Conservation (phyloP, 2,888 invertebrate genomes). For the Phytoseiulus persimilis region DNA sequence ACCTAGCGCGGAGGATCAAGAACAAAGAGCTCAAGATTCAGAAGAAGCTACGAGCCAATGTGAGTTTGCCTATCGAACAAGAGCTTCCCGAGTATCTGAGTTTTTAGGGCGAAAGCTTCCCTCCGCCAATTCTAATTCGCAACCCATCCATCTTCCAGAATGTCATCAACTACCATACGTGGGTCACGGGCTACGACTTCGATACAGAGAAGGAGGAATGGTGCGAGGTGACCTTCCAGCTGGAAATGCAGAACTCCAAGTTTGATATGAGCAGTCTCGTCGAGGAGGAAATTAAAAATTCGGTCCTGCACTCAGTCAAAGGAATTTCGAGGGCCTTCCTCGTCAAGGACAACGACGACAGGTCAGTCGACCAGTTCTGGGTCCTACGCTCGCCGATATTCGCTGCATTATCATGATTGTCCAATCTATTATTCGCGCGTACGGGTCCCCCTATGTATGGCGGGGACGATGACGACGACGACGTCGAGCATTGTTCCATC, state of each 20-base stretch:
- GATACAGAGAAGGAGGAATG: constrained; percentile 68
- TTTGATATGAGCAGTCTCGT: constrained; percentile 50
- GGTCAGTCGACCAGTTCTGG: constrained; percentile 16
- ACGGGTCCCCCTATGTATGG: no score
- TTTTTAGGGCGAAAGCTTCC: neutral
- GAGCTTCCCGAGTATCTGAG: neutral
- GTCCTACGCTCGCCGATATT: constrained; percentile 22
- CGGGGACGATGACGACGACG: no score
- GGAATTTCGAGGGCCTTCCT: constrained; percentile 76
- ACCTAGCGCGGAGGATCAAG: neutral
- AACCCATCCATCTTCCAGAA: constrained; percentile 44
- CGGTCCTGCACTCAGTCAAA: constrained; percentile 69
- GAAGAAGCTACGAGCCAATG: constrained; percentile 38
- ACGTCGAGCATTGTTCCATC: neutral
- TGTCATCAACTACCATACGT: constrained; percentile 51
- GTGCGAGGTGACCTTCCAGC: constrained; percentile 71
- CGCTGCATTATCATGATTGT: neutral
- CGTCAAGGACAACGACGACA: constrained; percentile 52
- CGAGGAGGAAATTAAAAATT: constrained; percentile 60
- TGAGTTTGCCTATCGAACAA: constrained; percentile 45
- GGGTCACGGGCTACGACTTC: constrained; percentile 62
- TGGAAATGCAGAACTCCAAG: constrained; percentile 57
- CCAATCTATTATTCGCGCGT: neutral
- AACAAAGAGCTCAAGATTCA: constrained; percentile 15
- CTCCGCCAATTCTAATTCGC: neutral